Percentiles rank a stretch among this genome's conserved stretches.
Evolutionary conservation across 2,113 vertebrate species (phyloP).

Genomic region (Carollia perspicillata): DNA sequence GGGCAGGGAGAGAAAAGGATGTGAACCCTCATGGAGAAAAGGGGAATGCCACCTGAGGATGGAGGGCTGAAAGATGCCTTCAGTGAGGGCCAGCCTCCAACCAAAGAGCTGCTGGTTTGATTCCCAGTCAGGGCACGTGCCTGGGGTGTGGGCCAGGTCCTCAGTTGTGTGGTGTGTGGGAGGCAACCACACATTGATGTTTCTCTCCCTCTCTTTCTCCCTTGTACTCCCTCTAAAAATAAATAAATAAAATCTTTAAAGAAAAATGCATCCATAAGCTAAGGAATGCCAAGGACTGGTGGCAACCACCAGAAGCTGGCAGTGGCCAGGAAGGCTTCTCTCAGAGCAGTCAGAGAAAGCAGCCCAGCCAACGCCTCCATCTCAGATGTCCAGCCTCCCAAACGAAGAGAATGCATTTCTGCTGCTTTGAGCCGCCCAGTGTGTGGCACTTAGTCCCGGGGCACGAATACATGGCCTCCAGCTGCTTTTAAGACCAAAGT

Average conservation of each 20-base stretch:
- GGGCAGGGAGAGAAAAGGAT: background rate
- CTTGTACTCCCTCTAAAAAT: too few species aligned
- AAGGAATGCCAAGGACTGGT: background rate
- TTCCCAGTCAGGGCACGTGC: too few species aligned
- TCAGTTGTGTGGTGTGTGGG: too few species aligned
- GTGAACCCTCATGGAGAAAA: background rate
- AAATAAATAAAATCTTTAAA: too few species aligned
- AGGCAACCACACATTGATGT: too few species aligned
- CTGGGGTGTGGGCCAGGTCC: too few species aligned
- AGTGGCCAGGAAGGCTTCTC: background rate
- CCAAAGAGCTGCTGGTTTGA: too few species aligned
- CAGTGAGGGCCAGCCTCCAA: too few species aligned
- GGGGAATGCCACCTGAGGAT: background rate
- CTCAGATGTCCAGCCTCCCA: background rate
- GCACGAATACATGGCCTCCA: background rate
- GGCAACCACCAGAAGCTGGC: background rate
- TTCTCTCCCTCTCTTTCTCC: too few species aligned
- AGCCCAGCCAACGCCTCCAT: too few species aligned
- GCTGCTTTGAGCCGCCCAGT: background rate
- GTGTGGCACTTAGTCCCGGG: background rate
- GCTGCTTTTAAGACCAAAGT: background rate
- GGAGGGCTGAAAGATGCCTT: accelerated
- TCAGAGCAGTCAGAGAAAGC: background rate
- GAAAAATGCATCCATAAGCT: accelerated
- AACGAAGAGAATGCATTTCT: background rate